phyloP scores from a whole-genome alignment of 2,113 vertebrate species.

The Hippopotamus amphibius region DNA sequence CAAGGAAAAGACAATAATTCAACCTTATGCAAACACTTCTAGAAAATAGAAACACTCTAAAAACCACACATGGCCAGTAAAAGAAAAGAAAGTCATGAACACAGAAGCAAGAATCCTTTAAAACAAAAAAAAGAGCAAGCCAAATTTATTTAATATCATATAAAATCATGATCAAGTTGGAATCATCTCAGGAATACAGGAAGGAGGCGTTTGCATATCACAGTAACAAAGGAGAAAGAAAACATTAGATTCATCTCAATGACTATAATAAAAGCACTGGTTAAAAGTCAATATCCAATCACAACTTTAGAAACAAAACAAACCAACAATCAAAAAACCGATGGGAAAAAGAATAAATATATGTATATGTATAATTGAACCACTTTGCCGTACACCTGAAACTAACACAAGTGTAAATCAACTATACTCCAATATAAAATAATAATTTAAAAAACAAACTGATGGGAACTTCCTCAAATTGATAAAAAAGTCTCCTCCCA shows the following conservation, averaged over 20 bases:
- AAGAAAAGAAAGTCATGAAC: slow-evolving; percentile 23
- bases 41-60: neutral
- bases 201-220: neutral
- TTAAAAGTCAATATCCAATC: slow-evolving; percentile 11
- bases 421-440: neutral
- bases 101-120: neutral
- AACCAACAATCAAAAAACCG: neutral
- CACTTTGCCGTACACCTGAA: neutral
- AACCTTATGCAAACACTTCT: neutral
- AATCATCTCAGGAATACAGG: neutral
- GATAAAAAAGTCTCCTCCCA: neutral
- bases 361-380: neutral
- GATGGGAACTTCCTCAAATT: neutral
- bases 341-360: neutral
- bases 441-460: neutral
- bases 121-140: neutral
- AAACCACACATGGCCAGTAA: neutral
- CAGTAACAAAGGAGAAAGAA: neutral
- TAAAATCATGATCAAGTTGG: neutral
- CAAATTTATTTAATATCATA: neutral
- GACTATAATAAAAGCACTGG: neutral
- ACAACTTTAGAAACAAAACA: neutral
- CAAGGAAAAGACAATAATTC: slow-evolving; percentile 24
- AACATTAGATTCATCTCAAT: neutral
- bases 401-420: neutral